Evolutionary conservation across 92 coral and sea anemone species (phyloP).

Genomic region (Muricea muricata): DNA sequence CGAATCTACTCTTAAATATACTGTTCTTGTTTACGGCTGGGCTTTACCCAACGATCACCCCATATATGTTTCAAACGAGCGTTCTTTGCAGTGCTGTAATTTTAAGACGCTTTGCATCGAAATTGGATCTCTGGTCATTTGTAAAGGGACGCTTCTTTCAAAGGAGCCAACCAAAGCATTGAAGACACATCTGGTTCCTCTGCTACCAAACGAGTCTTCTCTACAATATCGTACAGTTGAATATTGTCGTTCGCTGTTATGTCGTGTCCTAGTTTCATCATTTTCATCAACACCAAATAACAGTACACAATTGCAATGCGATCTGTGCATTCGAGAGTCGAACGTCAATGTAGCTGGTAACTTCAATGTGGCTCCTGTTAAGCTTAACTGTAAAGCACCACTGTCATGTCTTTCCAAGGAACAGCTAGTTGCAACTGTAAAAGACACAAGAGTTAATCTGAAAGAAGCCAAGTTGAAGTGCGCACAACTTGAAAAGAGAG

Average conservation of each 20-base stretch:
- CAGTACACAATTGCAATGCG: not conserved
- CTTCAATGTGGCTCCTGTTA: no score
- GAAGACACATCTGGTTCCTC: not conserved
- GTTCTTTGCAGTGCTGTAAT: not conserved
- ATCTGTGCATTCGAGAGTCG: not conserved
- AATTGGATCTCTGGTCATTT: not conserved
- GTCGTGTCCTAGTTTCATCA: not conserved
- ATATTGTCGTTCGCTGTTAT: not conserved
- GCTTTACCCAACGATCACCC: not conserved
- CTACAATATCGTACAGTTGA: not conserved
- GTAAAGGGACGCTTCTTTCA: not conserved
- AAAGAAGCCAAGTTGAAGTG: not conserved
- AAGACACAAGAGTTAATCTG: not conserved
- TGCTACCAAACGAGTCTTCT: not conserved
- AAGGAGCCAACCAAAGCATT: not conserved
- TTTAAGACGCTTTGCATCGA: not conserved
- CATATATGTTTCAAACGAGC: not conserved
- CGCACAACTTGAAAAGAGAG: not conserved
- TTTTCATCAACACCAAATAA: not conserved
- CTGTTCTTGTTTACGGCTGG: not conserved
- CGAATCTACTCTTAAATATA: not conserved
- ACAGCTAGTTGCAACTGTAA: not conserved
- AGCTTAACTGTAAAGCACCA: not conserved
- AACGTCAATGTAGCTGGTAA: no score
- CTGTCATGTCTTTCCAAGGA: not conserved